Evolutionary conservation across 2,113 vertebrate genomes (phyloP), one percentile per base, ranked within the genome.

Genomic region (Leptocoma aspasia): DNA sequence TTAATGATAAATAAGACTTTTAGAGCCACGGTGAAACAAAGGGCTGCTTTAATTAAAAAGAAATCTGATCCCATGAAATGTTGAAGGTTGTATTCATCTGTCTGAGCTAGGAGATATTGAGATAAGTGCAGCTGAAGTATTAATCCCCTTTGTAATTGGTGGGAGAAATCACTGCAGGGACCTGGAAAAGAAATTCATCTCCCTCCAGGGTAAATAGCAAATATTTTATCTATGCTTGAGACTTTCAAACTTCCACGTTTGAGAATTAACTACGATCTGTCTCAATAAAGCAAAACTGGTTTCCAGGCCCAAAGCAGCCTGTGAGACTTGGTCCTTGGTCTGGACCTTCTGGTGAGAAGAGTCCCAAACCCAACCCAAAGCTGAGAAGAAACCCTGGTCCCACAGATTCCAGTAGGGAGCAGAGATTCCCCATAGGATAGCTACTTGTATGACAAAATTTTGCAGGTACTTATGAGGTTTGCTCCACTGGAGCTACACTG

Each of bases 11-110:
- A 92, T 82, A 94, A 66, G 73, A 53, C 18, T 89, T 89, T 60
- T 52, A 37, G 85, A 94, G 37, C 11, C 44, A 64, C 61, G 15
- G 37, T 82, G 82, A 93, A 89, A 87, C n/a, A 91, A 82, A 85
- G 33, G 13, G 19, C 41, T 89, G 49, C 22, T 91, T 85, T 95
- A 95, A 94, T 81, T 94, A 88, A 69, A 89, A 82, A 89, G 49
- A 71, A 93, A 89, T 59, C 61, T 80, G 86, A 90, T 76, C 42
- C 57, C 47, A 21, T 70, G 42, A 79, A 82, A 72, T 44, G 65
- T 35, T 72, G 72, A 68, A 79, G 66, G 33, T 82, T 64, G 19
- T 41, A n/a, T 87, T 87, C 28, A n/a, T 79, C 90, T 85, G 22
- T 56, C 57, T 91, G 73, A 93, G 68, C 26, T 22, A 31, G 37